Base-by-base conservation (phyloP, 2,113 vertebrate genomes). In the Equus quagga region DNA sequence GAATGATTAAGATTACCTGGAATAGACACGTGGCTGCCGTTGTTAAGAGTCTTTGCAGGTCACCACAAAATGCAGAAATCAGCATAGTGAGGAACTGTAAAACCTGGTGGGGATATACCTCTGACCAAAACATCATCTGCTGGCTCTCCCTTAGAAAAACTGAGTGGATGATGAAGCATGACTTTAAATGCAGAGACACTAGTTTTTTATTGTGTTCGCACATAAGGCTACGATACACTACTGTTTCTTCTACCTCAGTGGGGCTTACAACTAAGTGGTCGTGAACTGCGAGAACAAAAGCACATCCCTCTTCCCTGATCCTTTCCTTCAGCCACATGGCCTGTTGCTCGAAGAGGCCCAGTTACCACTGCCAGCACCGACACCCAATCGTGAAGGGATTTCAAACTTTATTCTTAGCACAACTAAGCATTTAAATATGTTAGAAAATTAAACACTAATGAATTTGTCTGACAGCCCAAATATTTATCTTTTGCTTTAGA, bases 401-500 rank as follows among this genome's bases (percentile, higher is more conserved):
- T 83, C 94, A 79, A 87, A 95, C 69, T 80, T 88, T 62, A 89
- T 90, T 90, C 72, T 95, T 70, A 93, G 51, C 89, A 85, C 82
- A 96, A 75, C 33, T 78, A 89, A 89, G 33, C 84, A 90, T 76
- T 93, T 64, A 89, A 94, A 69, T 49, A 67, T 64, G 84, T 60
- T 72, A 70, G 13, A 64, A 97, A 95, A 82, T 95, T 95, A 88
- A 97, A 84, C 91, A 88, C 70, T 78, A 58, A 91, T 92, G 54
- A 97, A 96, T 96, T 94, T 94, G 15, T 94, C 92, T 84, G 69
- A 75, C 51, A 70, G 91, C 67, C 58, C 90, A 95, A 97, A 95
- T 96, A 94, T 83, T 95, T 98, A 94, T 0, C 91, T 97, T 91
- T 26, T 93, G 96, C 24, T 98, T 64, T 97, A 81, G 72, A 79